These are phyloP conservation scores for Leptoteleia sp. DNA, from an alignment of 1,140 invertebrate species.

Conservation along the genomic window DNA sequence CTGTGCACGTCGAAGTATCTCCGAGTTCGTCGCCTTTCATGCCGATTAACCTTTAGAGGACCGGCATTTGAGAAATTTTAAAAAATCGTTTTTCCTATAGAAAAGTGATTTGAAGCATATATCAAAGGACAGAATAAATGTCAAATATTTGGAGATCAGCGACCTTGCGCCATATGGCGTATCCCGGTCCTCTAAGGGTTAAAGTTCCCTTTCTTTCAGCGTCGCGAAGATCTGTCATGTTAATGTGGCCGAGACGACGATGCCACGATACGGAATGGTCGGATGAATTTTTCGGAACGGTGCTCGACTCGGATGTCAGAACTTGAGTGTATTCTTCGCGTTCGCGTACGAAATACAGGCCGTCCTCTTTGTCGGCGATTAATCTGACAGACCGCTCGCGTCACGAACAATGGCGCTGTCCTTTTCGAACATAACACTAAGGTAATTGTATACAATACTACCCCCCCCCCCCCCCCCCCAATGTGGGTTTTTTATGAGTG, in stretches of 20 bases:
- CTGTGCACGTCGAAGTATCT: constrained; percentile 53
- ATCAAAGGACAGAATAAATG: too few species aligned
- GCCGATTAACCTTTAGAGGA: too few species aligned
- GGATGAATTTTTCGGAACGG: too few species aligned
- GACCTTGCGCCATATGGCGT: too few species aligned
- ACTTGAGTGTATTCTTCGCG: background rate
- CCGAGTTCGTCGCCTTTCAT: constrained; percentile 18
- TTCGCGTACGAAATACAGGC: constrained; percentile 3
- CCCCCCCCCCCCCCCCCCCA: too few species aligned
- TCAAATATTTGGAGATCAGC: too few species aligned
- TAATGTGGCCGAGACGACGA: constrained; percentile 44
- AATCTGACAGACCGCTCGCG: background rate
- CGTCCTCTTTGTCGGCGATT: background rate
- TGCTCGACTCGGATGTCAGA: background rate
- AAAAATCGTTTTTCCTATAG: too few species aligned
- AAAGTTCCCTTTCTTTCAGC: constrained; percentile 1
- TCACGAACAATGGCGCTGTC: background rate
- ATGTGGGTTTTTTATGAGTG: too few species aligned
- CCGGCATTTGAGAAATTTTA: too few species aligned
- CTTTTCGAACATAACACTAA: background rate
- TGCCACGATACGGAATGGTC: constrained; percentile 13
- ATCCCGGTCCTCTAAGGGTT: too few species aligned
- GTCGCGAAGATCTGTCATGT: constrained; percentile 19
- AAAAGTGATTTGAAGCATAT: too few species aligned
- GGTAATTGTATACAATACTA: too few species aligned